A percentile compares a stretch with the other conserved stretches of the same genome.
These are phyloP conservation scores for Coregonus sp. DNA, from an alignment of 2,797 vertebrate species.

Conservation along the genomic window DNA sequence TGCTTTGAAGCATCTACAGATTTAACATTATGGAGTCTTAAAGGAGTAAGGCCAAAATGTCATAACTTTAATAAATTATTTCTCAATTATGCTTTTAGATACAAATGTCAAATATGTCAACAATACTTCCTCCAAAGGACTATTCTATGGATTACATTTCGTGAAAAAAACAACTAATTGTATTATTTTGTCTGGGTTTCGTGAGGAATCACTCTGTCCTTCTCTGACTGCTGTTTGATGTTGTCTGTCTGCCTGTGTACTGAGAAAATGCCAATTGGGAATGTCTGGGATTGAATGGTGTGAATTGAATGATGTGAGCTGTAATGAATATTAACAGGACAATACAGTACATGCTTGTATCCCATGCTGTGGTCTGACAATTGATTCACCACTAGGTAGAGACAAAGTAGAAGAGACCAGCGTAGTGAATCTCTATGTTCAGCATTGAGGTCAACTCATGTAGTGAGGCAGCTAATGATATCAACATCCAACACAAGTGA, in stretches of 20 bases:
- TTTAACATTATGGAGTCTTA: no score
- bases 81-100: no score
- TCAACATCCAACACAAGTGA: background rate
- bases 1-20: no score
- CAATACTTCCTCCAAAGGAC: background rate
- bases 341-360: slow-evolving; percentile 68
- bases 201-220: slow-evolving; percentile 31
- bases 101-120: no score
- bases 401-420: background rate
- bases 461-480: background rate
- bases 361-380: slow-evolving; percentile 14
- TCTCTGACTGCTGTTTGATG: slow-evolving; percentile 69
- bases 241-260: slow-evolving; percentile 40
- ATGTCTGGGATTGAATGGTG: slow-evolving; percentile 63
- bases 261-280: slow-evolving; percentile 49
- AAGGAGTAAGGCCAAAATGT: no score
- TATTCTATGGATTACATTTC: background rate
- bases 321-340: slow-evolving; percentile 69
- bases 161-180: no score
- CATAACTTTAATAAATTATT: no score
- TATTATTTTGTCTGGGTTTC: background rate
- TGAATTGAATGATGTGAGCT: slow-evolving; percentile 67
- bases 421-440: no score
- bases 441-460: background rate
- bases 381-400: background rate